Evolutionary conservation across 2,797 vertebrate genomes (phyloP), one percentile per base, ranked within the genome.

Genomic region (Manis javanica): DNA sequence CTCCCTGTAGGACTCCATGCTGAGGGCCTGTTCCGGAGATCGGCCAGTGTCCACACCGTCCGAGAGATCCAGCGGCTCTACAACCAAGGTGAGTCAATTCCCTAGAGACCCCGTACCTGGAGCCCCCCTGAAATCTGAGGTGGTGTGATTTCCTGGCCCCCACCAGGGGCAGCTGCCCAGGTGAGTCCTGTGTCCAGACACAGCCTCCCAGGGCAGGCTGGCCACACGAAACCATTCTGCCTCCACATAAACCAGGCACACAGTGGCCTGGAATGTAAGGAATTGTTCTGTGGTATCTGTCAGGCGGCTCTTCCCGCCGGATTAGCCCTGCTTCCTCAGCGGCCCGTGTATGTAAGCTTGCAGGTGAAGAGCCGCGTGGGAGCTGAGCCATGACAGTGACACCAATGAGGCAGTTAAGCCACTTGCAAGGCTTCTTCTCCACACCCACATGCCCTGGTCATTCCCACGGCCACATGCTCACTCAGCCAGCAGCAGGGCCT

Each of bases 51-150:
- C 87, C 99, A 99, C 97, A 97, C 98, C 64, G 98, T 99, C 96
- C 99, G 98, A 53, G 99, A 99, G 63, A 93, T 99, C 74, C 99
- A 99, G 99, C 99, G 99, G 82, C 99, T 99, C 84, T 99, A 99
- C 93, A 99, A 99, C 95, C 99, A 98, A 83, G 99, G 99, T 99
- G 98, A 98, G 98, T 37, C 12, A 39, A 95, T 16, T 7, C 39
- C 46, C 3, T 49, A 0, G 19, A 24, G 21, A 46, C 71, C 53
- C 55, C 24, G 0, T 0, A 0, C 19, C 6, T 7, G 0, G 10
- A 46, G 63, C n/a, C 74, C n/a, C 57, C 39, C 0, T 46, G 12
- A 46, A 46, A 12, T 46, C 46, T 12, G 46, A 46, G 46, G 46
- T 2, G 11, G 11, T 46, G 46, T 46, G 46, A 10, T 46, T 46